phyloP scores from a whole-genome alignment of 2,113 vertebrate genomes.

The Hemicordylus capensis region DNA sequence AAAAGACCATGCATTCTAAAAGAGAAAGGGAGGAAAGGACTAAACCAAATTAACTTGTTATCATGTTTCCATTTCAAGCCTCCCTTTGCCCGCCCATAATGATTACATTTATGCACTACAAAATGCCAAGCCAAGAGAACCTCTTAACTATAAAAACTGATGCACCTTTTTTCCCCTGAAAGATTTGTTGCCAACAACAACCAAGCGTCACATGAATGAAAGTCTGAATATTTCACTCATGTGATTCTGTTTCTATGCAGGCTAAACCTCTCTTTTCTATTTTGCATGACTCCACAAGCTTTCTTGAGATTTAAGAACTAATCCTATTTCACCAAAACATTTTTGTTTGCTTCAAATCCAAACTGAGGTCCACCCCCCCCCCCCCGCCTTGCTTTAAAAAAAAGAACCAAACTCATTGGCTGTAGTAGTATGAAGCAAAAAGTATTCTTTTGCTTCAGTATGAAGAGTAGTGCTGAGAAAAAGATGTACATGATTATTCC shows the following conservation, averaged over 20 bases:
- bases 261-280: slow-evolving; percentile 70
- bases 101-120: slow-evolving; percentile 44
- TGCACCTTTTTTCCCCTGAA: slow-evolving; percentile 59
- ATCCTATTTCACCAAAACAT: slow-evolving; percentile 79
- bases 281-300: slow-evolving; percentile 73
- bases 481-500: slow-evolving; percentile 25
- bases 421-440: too few species aligned
- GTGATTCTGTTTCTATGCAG: slow-evolving; percentile 75
- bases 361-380: slow-evolving; percentile 22
- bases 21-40: background rate
- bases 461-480: slow-evolving; percentile 35
- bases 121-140: slow-evolving; percentile 43
- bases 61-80: slow-evolving; percentile 38
- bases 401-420: background rate
- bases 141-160: slow-evolving; percentile 64
- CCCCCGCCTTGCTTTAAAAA: background rate
- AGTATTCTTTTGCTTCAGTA: slow-evolving; percentile 32
- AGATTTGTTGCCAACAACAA: slow-evolving; percentile 72
- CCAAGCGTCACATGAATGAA: slow-evolving; percentile 65
- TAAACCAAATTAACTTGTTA: slow-evolving; percentile 27
- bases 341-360: slow-evolving; percentile 68
- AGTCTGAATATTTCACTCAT: slow-evolving; percentile 73
- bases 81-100: slow-evolving; percentile 27
- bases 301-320: slow-evolving; percentile 78
- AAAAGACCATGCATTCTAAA: slow-evolving; percentile 20